These are phyloP conservation scores for Hiodon tergisus DNA, from an alignment of 2,113 vertebrate genomes.

Conservation along the genomic window DNA sequence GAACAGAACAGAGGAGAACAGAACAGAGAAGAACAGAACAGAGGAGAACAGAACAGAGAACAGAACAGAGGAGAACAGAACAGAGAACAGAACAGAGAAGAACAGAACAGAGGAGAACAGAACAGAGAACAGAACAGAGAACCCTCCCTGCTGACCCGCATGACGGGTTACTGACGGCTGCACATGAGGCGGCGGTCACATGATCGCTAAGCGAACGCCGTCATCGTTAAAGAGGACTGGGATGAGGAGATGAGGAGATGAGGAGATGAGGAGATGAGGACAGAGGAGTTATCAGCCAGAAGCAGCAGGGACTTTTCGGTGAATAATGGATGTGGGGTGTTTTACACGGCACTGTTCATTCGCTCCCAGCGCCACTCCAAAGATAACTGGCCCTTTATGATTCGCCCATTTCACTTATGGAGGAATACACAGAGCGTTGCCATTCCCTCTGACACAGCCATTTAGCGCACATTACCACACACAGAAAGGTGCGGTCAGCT, in stretches of 20 bases:
- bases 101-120: too few species aligned
- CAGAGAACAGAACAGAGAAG: too few species aligned
- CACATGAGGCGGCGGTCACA: slow-evolving; percentile 26
- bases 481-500: not conserved
- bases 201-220: slow-evolving; percentile 56
- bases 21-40: too few species aligned
- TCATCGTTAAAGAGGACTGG: slow-evolving; percentile 60
- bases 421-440: not conserved
- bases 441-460: slow-evolving; percentile 1
- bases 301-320: slow-evolving; percentile 54
- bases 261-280: too few species aligned
- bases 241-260: too few species aligned
- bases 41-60: too few species aligned
- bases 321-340: slow-evolving; percentile 61
- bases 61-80: too few species aligned
- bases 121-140: too few species aligned
- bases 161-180: slow-evolving; percentile 49
- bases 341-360: slow-evolving; percentile 61
- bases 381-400: slow-evolving; percentile 62
- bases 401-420: slow-evolving; percentile 52
- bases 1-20: too few species aligned
- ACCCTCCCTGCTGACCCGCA: slow-evolving; percentile 55
- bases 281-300: slow-evolving; percentile 56
- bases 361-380: slow-evolving; percentile 51
- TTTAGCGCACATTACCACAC: not conserved